phyloP scores from a whole-genome alignment of 2,797 vertebrate genomes.

The Anas capensis region DNA sequence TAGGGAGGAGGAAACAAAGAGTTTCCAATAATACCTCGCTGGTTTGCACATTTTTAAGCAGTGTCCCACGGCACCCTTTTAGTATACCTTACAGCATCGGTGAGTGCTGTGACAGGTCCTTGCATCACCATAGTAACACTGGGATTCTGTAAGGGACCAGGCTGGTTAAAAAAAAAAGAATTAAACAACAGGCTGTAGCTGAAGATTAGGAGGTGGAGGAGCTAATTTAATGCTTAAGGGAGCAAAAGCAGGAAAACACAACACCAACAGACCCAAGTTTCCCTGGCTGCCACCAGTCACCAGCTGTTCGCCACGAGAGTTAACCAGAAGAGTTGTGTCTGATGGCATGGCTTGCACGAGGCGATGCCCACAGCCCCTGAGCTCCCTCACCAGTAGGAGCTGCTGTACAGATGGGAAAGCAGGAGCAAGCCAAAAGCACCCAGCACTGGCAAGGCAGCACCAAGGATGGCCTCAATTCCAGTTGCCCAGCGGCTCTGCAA shows the following conservation, averaged over 20 bases:
- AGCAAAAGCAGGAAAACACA: not conserved
- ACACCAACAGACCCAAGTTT: not conserved
- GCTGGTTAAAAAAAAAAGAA: conserved; percentile 6
- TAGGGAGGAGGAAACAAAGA: not conserved
- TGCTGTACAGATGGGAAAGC: not conserved
- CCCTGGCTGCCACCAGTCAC: not conserved
- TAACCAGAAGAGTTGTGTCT: not conserved
- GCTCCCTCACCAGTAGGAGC: not conserved
- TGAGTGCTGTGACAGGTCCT: conserved; percentile 1
- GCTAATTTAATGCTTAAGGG: not conserved
- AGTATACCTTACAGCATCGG: not conserved
- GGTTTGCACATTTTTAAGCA: not conserved
- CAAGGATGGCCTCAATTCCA: not conserved
- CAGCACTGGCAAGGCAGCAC: not conserved
- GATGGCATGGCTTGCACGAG: not conserved
- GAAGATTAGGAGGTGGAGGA: conserved; percentile 35
- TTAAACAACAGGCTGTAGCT: conserved; percentile 6
- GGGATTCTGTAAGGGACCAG: not conserved
- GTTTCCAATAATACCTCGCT: not conserved
- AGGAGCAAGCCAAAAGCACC: not conserved
- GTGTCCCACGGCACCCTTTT: not conserved
- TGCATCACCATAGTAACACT: conserved; percentile 36
- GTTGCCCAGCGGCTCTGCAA: not conserved
- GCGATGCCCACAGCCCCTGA: not conserved
- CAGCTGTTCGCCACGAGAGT: not conserved